Base-by-base conservation (phyloP, 2,113 vertebrate genomes). In the Regulus satrapa region DNA sequence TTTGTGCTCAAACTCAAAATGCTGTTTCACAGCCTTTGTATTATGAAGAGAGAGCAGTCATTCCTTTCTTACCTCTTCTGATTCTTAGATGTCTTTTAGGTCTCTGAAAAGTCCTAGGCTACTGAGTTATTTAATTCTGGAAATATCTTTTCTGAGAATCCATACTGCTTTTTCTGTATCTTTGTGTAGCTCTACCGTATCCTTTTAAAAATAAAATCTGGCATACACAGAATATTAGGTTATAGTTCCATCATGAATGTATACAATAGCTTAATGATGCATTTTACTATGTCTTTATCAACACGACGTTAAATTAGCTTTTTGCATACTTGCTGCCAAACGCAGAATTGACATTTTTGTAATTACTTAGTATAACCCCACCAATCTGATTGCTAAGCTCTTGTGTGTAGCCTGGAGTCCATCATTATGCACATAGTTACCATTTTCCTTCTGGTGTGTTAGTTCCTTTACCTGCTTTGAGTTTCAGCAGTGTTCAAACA, bases 401-500 rank as follows among this genome's bases (percentile, higher is more conserved):
- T 56, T 41, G 17, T 32, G 6, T 6, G 71, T 88, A 83, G 54
- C 85, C 58, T 83, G 12, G 90, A 90, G 71, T 75, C 75, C 45
- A 25, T 56, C 3, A 4, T 68, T 93, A 32, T 17, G 25, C 74
- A 88, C 94, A 77, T 86, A 95, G 90, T 93, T 93, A 95, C 90
- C 58, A 24, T 66, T 88, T 79, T 63, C n/a, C n/a, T 51, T 59
- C 61, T 62, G 81, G 15, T 43, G 6, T 78, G 18, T 67, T 61
- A 28, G 48, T 93, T 93, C 40, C 13, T 92, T 72, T 94, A 94
- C 85, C 90, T 93, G 82, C 85, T 82, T 89, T 82, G 81, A 88
- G 41, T 85, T 95, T 87, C 87, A 79, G 38, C 58, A 7, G 5
- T 85, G 73, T 92, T 95, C 87, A 92, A 79, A 95, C 62, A 88